Conservation (phyloP, 23 tunicate species). For the Diplosoma virens region DNA sequence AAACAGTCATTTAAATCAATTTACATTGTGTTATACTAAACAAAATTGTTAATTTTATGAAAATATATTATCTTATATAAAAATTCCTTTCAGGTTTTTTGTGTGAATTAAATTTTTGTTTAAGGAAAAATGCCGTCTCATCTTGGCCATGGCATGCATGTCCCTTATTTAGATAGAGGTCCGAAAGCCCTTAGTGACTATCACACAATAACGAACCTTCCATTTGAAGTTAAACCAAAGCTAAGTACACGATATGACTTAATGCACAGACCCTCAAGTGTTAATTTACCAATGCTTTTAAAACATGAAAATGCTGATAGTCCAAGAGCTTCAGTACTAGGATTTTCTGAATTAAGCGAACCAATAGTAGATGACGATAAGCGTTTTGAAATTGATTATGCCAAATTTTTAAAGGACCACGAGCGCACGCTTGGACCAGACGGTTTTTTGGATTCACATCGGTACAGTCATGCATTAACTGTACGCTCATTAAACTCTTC, state of each 20-base stretch:
- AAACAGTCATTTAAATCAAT: neutral
- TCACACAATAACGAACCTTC: slow-evolving; percentile 83
- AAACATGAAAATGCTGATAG: slow-evolving; percentile 38
- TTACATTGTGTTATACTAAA: too few relatives aligned
- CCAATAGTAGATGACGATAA: slow-evolving; percentile 32
- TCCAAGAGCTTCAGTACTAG: slow-evolving; percentile 48
- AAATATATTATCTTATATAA: too few relatives aligned
- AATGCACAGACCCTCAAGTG: slow-evolving; percentile 77
- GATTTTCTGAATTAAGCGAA: slow-evolving; percentile 21
- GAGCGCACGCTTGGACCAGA: slow-evolving; percentile 78
- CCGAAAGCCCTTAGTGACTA: slow-evolving; percentile 72
- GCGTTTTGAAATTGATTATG: slow-evolving; percentile 62
- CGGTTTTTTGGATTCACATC: slow-evolving; percentile 73
- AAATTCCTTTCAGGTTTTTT: neutral
- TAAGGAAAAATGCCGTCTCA: slow-evolving; percentile 72
- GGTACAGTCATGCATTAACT: slow-evolving; percentile 76
- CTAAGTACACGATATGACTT: slow-evolving; percentile 55
- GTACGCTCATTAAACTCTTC: slow-evolving; percentile 38
- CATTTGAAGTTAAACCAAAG: slow-evolving; percentile 74
- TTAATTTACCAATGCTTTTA: slow-evolving; percentile 39
- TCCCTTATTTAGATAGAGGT: slow-evolving; percentile 86
- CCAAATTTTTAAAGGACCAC: slow-evolving; percentile 76
- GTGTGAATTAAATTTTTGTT: neutral
- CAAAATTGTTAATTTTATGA: neutral
- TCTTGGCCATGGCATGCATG: slow-evolving; percentile 89